Conservation (phyloP, 2,797 vertebrate genomes). For the Thamnophis elegans region DNA sequence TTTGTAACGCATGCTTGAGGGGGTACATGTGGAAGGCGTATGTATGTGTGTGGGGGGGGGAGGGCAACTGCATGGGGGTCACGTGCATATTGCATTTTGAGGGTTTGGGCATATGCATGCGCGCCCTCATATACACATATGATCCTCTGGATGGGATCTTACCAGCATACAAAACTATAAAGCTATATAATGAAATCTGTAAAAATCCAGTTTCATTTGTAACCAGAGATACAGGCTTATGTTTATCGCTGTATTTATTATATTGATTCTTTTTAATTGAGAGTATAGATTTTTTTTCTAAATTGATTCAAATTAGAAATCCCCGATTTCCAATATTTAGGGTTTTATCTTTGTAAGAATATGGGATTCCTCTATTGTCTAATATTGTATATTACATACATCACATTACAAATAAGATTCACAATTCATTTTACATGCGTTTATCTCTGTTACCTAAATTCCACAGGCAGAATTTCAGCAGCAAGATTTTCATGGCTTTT, state of each 20-base stretch:
- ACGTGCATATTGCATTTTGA: no score
- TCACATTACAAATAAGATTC: background rate
- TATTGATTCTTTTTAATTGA: background rate
- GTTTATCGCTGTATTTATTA: background rate
- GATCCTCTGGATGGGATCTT: background rate
- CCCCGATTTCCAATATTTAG: background rate
- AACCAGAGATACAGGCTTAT: background rate
- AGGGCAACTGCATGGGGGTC: no score
- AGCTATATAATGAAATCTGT: background rate
- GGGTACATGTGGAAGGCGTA: no score
- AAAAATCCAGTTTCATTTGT: background rate
- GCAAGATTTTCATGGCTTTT: conserved; percentile 90
- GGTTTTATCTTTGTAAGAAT: background rate
- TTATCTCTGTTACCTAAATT: conserved; percentile 82
- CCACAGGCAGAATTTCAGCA: conserved; percentile 91
- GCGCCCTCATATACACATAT: background rate
- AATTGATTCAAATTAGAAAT: background rate
- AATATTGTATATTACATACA: background rate
- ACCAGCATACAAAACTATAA: background rate
- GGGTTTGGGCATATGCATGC: no score
- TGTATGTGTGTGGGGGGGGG: no score
- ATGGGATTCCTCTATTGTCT: background rate
- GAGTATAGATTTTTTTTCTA: background rate
- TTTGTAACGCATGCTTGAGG: no score
- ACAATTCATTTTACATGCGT: background rate